phyloP scores from a whole-genome alignment of 2,113 vertebrate genomes.

The Prunella himalayana region DNA sequence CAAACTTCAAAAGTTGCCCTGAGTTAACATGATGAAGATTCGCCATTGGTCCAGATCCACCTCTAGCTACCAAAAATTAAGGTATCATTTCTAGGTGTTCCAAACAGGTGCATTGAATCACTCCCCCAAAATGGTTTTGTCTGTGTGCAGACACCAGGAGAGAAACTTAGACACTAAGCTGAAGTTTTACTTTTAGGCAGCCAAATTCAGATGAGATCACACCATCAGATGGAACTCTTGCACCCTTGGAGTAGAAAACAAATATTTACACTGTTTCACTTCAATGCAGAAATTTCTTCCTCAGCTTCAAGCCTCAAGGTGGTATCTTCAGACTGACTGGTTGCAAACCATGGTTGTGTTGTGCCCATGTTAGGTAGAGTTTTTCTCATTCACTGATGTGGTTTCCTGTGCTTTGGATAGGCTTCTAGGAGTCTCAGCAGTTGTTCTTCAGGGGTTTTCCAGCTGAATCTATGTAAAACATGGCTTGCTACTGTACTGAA shows the following conservation, averaged over 20 bases:
- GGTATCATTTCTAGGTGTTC: neutral
- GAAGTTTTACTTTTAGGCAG: neutral
- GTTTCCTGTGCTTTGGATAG: neutral
- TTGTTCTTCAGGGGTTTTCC: neutral
- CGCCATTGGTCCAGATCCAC: accelerated
- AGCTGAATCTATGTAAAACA: neutral
- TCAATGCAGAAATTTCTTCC: neutral
- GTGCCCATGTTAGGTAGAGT: neutral
- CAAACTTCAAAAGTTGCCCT: neutral
- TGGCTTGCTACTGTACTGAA: neutral
- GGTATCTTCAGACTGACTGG: neutral
- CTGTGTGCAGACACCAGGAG: neutral
- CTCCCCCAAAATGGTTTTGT: neutral
- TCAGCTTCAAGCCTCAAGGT: neutral
- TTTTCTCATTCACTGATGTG: neutral
- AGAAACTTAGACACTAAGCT: neutral
- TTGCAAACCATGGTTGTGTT: neutral
- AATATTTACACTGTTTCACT: neutral
- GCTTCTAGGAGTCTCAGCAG: neutral
- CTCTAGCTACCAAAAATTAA: neutral
- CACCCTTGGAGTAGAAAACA: neutral
- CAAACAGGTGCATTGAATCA: neutral
- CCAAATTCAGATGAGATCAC: neutral
- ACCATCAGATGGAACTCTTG: neutral
- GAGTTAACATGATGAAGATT: neutral